Base-by-base conservation (phyloP, 2,113 vertebrate genomes). In the Xiphorhynchus elegans region DNA sequence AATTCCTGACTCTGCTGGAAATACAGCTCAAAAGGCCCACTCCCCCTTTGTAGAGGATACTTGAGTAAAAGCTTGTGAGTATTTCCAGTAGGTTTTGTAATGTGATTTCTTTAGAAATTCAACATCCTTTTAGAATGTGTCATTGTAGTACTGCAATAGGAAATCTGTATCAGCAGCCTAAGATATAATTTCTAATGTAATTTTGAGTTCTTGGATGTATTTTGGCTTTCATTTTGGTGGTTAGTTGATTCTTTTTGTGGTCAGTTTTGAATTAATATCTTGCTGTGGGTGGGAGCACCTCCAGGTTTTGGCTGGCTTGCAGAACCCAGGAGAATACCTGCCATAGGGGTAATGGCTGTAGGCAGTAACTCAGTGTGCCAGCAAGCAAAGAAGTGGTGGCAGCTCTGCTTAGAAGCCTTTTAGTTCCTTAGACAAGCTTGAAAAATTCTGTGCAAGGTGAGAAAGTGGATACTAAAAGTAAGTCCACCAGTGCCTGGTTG, bases 321-420 rank as follows among this genome's bases (percentile, higher is more conserved):
- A 26, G 79, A 72, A 19, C 24, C 2, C 16, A 2, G 23, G 52
- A 84, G 33, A 76, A 14, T 58, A 40, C 25, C 3, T 1, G 1
- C 26, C 0, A 0, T 1, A 9, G 29, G 24, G 13, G 3, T 29
- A 3, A 13, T n/a, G 64, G 47, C 52, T 87, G 31, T 35, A 10
- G 56, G 74, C 24, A 23, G 37, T 28, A 20, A 13, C 21, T 84
- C 11, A 0, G 2, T 31, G 9, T 40, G 50, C 21, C 47, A 35
- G 23, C 33, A 13, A 35, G 23, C 33, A 13, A 18, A n/a, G 52
- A 8, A 9, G 9, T 42, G 39, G 39, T 19, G 6, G 24, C 35
- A 25, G 18, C 15, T 78, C 35, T 60, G 35, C 25, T 76, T 8
- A 9, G 44, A 19, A 70, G 5, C 17, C 2, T 68, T 63, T 33